Conservation (phyloP, 2,888 invertebrate species). For the Laspeyria flexula region DNA sequence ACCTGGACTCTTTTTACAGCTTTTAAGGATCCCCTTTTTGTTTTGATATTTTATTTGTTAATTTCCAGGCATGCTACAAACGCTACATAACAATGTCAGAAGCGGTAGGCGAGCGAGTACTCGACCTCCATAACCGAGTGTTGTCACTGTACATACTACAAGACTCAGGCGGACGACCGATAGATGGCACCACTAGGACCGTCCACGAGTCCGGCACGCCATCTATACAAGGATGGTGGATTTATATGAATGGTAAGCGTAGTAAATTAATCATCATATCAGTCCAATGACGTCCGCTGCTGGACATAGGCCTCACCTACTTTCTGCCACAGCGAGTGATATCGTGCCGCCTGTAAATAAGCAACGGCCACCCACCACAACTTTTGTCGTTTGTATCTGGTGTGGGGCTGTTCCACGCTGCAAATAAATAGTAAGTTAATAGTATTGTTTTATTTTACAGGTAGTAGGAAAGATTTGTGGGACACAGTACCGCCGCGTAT, state of each 20-base stretch:
- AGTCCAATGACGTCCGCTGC: no score
- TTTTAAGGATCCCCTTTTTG: no score
- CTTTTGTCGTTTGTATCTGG: no score
- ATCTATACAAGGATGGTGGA: constrained; percentile 95
- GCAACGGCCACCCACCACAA: no score
- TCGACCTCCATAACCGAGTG: constrained; percentile 92
- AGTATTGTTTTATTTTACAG: constrained; percentile 63
- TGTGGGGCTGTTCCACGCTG: no score
- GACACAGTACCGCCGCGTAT: constrained; percentile 95
- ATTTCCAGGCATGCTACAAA: constrained; percentile 87
- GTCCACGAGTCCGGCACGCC: constrained; percentile 91
- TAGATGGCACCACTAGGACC: constrained; percentile 86
- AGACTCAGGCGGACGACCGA: constrained; percentile 92
- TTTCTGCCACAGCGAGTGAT: no score
- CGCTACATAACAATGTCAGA: constrained; percentile 93
- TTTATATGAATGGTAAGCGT: constrained; percentile 91
- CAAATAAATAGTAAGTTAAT: background rate
- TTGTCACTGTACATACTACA: constrained; percentile 92
- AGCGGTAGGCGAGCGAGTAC: constrained; percentile 92
- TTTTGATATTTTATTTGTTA: no score
- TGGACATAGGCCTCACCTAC: no score
- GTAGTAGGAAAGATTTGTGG: constrained; percentile 93
- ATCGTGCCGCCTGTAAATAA: no score
- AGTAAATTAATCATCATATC: background rate
- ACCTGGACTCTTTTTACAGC: no score